These are phyloP conservation scores for Mimumesa dahlbomi DNA, from an alignment of 2,888 invertebrate genomes.

Conservation along the genomic window DNA sequence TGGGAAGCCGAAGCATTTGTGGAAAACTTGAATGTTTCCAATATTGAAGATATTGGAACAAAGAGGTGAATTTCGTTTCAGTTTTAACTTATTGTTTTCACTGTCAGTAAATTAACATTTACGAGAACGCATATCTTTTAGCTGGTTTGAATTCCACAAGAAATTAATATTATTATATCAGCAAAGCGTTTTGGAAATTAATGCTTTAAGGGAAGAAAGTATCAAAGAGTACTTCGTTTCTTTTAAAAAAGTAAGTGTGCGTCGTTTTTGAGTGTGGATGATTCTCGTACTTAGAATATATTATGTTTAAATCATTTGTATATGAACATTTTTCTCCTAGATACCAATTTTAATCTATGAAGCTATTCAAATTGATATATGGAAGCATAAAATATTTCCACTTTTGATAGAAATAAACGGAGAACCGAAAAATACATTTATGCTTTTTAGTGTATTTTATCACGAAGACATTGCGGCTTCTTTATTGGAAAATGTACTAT, in stretches of 20 bases:
- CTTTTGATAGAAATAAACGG: slow-evolving; percentile 86
- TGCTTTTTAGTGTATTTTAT: slow-evolving; percentile 90
- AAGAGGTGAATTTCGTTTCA: slow-evolving; percentile 78
- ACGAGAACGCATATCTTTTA: slow-evolving; percentile 73
- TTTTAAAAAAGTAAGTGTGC: slow-evolving; percentile 85
- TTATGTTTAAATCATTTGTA: slow-evolving; percentile 9
- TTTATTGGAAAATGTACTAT: slow-evolving; percentile 90
- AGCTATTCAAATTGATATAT: slow-evolving; percentile 90
- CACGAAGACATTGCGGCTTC: slow-evolving; percentile 91
- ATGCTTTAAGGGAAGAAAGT: slow-evolving; percentile 89
- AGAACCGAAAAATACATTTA: slow-evolving; percentile 86
- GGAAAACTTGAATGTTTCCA: slow-evolving; percentile 86
- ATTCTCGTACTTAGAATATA: slow-evolving; percentile 14
- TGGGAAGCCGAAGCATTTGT: slow-evolving; percentile 89
- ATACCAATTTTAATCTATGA: slow-evolving; percentile 89
- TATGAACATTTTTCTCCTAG: slow-evolving; percentile 78
- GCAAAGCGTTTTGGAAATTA: slow-evolving; percentile 92
- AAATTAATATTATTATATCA: slow-evolving; percentile 92
- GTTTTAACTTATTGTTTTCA: background rate
- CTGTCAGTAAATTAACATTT: background rate
- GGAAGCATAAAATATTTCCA: slow-evolving; percentile 92
- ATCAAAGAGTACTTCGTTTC: slow-evolving; percentile 91
- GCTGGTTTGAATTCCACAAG: slow-evolving; percentile 92
- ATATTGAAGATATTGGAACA: slow-evolving; percentile 86
- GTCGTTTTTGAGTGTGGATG: background rate